Evolutionary conservation across 2,797 vertebrate species (phyloP), one percentile per base, ranked within the genome.

Genomic region (Cichlasoma orientale): DNA sequence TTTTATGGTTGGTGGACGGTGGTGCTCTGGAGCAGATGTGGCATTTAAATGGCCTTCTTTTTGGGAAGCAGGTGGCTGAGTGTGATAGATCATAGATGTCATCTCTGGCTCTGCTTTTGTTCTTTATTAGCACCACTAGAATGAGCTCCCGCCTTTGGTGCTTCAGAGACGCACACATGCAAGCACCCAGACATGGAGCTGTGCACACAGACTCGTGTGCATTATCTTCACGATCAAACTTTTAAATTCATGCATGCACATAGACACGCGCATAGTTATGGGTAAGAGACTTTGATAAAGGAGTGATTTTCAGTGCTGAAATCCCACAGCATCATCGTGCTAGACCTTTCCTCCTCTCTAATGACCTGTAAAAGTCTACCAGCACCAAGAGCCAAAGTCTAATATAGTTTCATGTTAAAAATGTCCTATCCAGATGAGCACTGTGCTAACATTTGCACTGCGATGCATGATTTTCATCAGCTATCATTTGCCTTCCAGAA

Each of bases 21-120:
- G 83, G 77, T 59, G 84, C 72, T 70, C 56, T 14, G 75, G 86
- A 89, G 90, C 91, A 91, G 89, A 92, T 93, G 93, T 93, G 93
- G 90, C 91, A 92, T 94, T 94, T 93, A 93, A 94, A 92, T 92
- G 91, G 92, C 90, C 91, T 92, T 91, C 75, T 91, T 92, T 92
- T 84, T 56, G 79, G 84, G 92, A 88, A 92, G 93, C 94, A 94
- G 94, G 93, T 94, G 94, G 92, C 90, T 81, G 88, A 90, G 90
- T 86, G 90, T 94, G 93, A 94, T 95, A 92, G 92, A 95, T 95
- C 90, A 92, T 90, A 88, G 86, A 79, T 90, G 92, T 91, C 93
- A 92, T 92, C 82, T 83, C 75, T 72, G 88, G 82, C 83, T 88
- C 75, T 41, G 89, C 91, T 90, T 89, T 85, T 90, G 86, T 84